Percentiles rank a stretch among this genome's conserved stretches.
phyloP scores from a whole-genome alignment of 2,113 vertebrate species.

The Apeltes quadracus region DNA sequence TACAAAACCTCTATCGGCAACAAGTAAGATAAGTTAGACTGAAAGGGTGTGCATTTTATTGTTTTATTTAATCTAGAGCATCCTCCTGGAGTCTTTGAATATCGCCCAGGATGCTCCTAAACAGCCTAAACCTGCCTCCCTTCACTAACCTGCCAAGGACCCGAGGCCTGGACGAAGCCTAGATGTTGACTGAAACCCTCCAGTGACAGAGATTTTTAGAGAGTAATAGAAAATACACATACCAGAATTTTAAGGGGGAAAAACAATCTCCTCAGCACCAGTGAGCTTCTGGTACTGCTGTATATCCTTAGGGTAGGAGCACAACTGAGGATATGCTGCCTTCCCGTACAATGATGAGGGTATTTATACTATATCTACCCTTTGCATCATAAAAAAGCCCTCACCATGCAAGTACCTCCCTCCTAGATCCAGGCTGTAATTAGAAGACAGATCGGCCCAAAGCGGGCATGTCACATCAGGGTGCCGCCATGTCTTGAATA shows the following conservation, averaged over 20 bases:
- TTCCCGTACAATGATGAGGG: constrained; percentile 76
- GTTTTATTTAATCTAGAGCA: constrained; percentile 11
- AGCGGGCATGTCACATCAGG: constrained; percentile 82
- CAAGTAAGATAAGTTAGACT: not conserved
- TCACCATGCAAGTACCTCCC: constrained; percentile 86
- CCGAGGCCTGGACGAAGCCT: constrained; percentile 23
- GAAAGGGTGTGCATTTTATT: not conserved
- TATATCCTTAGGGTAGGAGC: constrained; percentile 82
- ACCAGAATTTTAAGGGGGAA: constrained; percentile 81
- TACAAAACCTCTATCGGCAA: not conserved
- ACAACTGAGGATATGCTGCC: constrained; percentile 85
- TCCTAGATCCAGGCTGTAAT: constrained; percentile 86
- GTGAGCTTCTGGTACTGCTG: constrained; percentile 69
- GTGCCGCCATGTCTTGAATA: constrained; percentile 76
- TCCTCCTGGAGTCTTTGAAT: not conserved
- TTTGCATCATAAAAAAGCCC: constrained; percentile 71
- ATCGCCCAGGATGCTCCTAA: not conserved
- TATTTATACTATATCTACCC: constrained; percentile 90
- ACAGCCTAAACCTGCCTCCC: not conserved
- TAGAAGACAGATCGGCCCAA: constrained; percentile 88
- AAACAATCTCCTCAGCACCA: constrained; percentile 72
- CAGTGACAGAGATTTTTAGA: constrained; percentile 25
- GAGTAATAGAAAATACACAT: constrained; percentile 71
- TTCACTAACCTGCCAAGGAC: not conserved
- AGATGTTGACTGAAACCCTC: constrained; percentile 19